phyloP scores from a whole-genome alignment of 1,140 invertebrate genomes.

The Diprion similis region DNA sequence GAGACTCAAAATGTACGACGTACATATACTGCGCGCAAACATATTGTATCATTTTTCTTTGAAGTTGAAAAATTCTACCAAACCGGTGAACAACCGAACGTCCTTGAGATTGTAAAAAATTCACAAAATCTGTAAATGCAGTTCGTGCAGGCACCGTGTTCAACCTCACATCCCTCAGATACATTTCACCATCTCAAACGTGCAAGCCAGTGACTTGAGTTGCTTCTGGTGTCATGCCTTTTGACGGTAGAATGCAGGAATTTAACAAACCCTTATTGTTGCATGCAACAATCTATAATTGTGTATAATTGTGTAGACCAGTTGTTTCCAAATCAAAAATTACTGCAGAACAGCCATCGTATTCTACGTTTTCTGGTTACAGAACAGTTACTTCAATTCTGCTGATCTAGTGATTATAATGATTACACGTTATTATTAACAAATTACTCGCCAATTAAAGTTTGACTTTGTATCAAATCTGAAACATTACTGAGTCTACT shows the following conservation, averaged over 20 bases:
- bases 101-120: conserved; percentile 11
- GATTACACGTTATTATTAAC: not conserved
- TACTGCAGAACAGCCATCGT: not conserved
- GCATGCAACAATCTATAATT: conserved; percentile 18
- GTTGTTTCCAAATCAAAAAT: conserved; percentile 18
- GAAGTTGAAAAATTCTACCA: not conserved
- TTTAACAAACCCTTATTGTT: conserved; percentile 1
- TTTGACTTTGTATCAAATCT: conserved; percentile 20
- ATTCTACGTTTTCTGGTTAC: conserved; percentile 1
- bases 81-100: conserved; percentile 1
- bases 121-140: conserved; percentile 14
- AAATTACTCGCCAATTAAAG: conserved; percentile 11
- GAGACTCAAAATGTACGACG: too few species aligned
- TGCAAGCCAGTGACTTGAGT: conserved; percentile 20
- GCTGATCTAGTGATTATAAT: not conserved
- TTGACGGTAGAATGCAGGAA: conserved; percentile 17
- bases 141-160: conserved; percentile 14
- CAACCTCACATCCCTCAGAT: conserved; percentile 11
- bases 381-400: not conserved
- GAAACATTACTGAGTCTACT: conserved; percentile 9
- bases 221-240: conserved; percentile 18
- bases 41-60: not conserved
- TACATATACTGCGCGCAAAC: too few species aligned
- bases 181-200: conserved; percentile 20
- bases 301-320: conserved; percentile 12